Evolutionary conservation across 2,113 vertebrate genomes (phyloP), one percentile per base, ranked within the genome.

Genomic region (Fukomys damarensis): DNA sequence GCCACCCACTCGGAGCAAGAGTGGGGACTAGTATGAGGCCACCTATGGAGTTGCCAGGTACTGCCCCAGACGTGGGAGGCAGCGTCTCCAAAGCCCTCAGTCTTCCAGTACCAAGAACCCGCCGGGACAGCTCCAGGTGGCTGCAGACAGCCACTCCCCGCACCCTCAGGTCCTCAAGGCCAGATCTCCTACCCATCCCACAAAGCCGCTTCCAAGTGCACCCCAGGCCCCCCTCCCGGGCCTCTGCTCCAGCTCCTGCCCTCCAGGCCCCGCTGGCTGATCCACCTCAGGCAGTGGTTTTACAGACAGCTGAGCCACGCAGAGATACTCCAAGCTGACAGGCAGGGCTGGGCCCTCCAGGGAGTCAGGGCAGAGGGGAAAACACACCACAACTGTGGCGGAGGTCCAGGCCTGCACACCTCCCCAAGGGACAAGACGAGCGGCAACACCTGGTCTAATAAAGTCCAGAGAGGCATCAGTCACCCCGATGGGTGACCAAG

Each of bases 1-100:
- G 65, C 52, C 82, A 90, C 76, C 66, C 54, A 92, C 76, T 68
- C 43, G 74, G 56, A 93, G 19, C 19, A 11, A 65, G 32, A 63
- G 4, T 9, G 43, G 38, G 52, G 56, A 61, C 52, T 7, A 6
- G 43, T 54, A 26, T 0, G 0, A 32, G 20, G 61, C 70, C 54
- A 56, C 74, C 83, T 24, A 5, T 41, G 20, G 74, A 11, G 0
- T 46, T 66, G 61, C 61, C 35, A 5, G 14, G 66, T 4, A 32
- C 32, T 0, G 0, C 28, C 43, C 77, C 32, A 26, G 2, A 74
- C 0, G 0, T 17, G 28, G 76, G 24, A 46, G 56, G 49, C 61
- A 86, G 46, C 41, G 56, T 20, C 26, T 17, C 38, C 14, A 68
- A 17, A 74, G 28, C 65, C 74, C 43, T 49, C 10, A 79, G 26